phyloP scores from a whole-genome alignment of 2,888 invertebrate species.

The Nemurella pictetii region DNA sequence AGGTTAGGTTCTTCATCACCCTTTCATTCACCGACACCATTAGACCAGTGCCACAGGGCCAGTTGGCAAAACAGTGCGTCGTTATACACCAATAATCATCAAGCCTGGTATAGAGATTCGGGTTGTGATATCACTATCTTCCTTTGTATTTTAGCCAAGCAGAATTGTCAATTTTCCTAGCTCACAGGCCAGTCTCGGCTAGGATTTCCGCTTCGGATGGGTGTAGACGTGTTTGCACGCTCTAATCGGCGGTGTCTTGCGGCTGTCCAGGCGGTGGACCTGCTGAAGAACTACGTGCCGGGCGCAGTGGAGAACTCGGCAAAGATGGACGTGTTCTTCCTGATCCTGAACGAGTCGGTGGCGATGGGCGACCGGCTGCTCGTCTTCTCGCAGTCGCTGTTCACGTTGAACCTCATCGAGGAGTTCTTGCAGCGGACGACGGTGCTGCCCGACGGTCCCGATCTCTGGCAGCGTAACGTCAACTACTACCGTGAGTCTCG shows the following conservation, averaged over 20 bases:
- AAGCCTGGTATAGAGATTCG: too few relatives aligned
- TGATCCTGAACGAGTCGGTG: constrained; percentile 87
- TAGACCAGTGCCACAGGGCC: too few relatives aligned
- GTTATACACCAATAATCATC: too few relatives aligned
- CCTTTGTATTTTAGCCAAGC: too few relatives aligned
- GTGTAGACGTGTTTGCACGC: background rate
- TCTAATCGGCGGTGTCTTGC: background rate
- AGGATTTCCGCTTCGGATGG: too few relatives aligned
- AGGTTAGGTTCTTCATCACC: too few relatives aligned
- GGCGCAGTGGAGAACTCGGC: constrained; percentile 91
- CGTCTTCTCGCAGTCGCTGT: constrained; percentile 94
- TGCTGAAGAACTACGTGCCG: constrained; percentile 82
- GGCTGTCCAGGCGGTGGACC: constrained; percentile 65
- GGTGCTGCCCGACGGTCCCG: too few relatives aligned
- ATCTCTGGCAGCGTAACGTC: constrained; percentile 81
- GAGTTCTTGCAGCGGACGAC: constrained; percentile 87
- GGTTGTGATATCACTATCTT: too few relatives aligned
- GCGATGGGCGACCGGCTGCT: constrained; percentile 86
- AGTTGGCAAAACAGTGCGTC: too few relatives aligned
- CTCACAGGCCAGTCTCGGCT: too few relatives aligned
- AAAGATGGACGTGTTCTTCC: constrained; percentile 93
- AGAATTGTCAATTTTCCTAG: too few relatives aligned
- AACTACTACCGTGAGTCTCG: constrained; percentile 86
- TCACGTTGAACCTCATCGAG: constrained; percentile 94
- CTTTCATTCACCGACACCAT: too few relatives aligned